phyloP scores from a whole-genome alignment of 2,113 vertebrate species.

The Hyperopisus bebe region DNA sequence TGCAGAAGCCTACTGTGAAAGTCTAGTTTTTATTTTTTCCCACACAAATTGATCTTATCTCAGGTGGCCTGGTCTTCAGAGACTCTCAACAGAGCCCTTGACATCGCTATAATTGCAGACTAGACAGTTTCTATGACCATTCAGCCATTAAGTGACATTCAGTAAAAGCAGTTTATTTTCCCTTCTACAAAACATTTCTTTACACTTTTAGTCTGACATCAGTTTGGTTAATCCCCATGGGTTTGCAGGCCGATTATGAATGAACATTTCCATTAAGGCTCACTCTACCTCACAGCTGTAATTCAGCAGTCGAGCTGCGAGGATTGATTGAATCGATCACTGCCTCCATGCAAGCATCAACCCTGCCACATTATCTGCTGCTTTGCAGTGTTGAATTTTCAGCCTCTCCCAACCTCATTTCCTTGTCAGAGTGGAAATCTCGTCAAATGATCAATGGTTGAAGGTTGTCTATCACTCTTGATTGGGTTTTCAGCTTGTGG shows the following conservation, averaged over 20 bases:
- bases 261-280: neutral
- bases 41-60: neutral
- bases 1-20: neutral
- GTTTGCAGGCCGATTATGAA: neutral
- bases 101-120: neutral
- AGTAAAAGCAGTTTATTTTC: neutral
- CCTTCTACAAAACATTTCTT: neutral
- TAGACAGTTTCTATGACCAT: neutral
- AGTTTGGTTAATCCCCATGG: neutral
- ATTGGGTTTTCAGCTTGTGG: neutral
- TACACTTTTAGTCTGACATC: neutral
- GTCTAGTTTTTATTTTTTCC: neutral
- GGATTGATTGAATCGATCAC: constrained; percentile 5
- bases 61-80: neutral
- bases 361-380: neutral
- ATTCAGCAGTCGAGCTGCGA: neutral
- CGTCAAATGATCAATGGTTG: neutral
- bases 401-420: neutral
- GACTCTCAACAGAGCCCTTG: neutral
- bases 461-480: neutral
- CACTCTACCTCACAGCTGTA: neutral
- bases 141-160: neutral
- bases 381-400: neutral
- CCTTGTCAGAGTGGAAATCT: neutral
- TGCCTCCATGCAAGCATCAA: neutral